Conservation (phyloP, 2,888 invertebrate species). For the Fragum fragum region DNA sequence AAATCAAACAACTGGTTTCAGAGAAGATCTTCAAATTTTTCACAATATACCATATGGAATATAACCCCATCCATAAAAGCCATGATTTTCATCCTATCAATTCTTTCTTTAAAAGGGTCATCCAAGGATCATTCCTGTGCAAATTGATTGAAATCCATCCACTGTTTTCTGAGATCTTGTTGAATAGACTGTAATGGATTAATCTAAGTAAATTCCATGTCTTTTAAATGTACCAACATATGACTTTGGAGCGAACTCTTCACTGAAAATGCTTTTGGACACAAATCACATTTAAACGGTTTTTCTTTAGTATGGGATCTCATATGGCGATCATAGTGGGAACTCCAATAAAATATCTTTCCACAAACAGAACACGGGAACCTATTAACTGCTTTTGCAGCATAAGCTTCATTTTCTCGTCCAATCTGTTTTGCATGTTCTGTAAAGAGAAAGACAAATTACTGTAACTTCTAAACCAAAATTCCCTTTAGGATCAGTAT, state of each 20-base stretch:
- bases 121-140: no score
- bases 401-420: slow-evolving; percentile 9
- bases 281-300: slow-evolving; percentile 23
- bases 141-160: no score
- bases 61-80: no score
- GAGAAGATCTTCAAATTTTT: no score
- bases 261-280: background rate
- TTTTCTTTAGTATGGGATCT: slow-evolving; percentile 33
- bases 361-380: slow-evolving; percentile 39
- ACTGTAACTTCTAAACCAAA: no score
- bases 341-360: slow-evolving; percentile 28
- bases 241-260: slow-evolving; percentile 8
- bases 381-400: slow-evolving; percentile 5
- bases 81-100: no score
- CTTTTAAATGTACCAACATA: slow-evolving; percentile 1
- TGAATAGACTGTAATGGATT: no score
- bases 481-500: no score
- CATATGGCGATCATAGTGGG: slow-evolving; percentile 34
- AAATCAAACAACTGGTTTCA: no score
- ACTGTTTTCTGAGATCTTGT: no score
- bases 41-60: no score
- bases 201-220: background rate
- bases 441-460: background rate
- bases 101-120: no score
- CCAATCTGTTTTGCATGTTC: background rate